A percentile compares a stretch with the other conserved stretches of the same genome.
phyloP scores from a whole-genome alignment of 2,888 invertebrate species.

The Pteria penguin region DNA sequence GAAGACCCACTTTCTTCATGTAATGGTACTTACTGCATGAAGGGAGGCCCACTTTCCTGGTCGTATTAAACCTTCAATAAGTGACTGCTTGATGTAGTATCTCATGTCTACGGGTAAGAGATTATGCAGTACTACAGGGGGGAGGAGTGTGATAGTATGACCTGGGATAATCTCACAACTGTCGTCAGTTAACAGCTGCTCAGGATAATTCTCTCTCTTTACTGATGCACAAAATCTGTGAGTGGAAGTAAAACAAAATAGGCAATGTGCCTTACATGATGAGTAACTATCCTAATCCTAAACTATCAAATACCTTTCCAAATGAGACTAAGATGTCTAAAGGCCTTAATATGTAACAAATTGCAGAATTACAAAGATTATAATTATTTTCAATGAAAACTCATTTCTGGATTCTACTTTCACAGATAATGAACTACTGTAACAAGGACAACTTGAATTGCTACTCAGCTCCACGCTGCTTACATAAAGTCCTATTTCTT shows the following conservation, averaged over 20 bases:
- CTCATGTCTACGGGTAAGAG: slow-evolving; percentile 87
- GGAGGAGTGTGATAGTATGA: slow-evolving; percentile 91
- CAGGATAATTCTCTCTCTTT: slow-evolving; percentile 89
- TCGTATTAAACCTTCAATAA: slow-evolving; percentile 77
- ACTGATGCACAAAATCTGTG: slow-evolving; percentile 89
- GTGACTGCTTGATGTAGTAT: slow-evolving; percentile 76
- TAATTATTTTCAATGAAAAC: too few relatives aligned
- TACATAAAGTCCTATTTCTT: too few relatives aligned
- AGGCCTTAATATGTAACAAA: too few relatives aligned
- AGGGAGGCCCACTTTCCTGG: slow-evolving; percentile 81
- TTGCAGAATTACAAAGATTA: too few relatives aligned
- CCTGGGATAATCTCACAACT: slow-evolving; percentile 85
- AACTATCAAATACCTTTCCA: too few relatives aligned
- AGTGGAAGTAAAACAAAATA: not conserved
- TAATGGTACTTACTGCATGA: slow-evolving; percentile 78
- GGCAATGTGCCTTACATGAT: not conserved
- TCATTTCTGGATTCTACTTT: too few relatives aligned
- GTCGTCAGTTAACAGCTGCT: slow-evolving; percentile 80
- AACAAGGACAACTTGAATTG: too few relatives aligned
- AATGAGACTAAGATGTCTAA: too few relatives aligned
- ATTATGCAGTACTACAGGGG: slow-evolving; percentile 91
- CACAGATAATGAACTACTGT: too few relatives aligned
- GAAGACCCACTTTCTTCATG: slow-evolving; percentile 80
- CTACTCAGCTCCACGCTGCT: too few relatives aligned
- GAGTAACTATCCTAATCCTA: too few relatives aligned